Base-by-base conservation (phyloP, 2,888 invertebrate genomes). In the Tuberolachnus salignus region DNA sequence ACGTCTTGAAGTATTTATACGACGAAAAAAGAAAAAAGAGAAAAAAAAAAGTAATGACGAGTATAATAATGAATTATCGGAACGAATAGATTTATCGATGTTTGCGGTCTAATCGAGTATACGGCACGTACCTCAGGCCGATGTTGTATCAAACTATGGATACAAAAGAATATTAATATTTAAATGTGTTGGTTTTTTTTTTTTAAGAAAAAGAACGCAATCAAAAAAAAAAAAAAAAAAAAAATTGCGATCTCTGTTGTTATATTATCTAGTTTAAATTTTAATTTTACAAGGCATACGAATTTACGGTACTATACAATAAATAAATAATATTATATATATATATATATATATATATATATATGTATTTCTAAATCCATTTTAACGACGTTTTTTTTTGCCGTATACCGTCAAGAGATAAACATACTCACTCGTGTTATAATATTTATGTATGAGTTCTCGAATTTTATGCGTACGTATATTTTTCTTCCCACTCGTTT, bases 391-490 rank as follows among this genome's bases (percentile, higher is more conserved):
- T 61, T 34, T 34, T 46, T 64, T 2, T 66, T 42, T 21, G 0
- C 26, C 11, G 8, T 46, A 21, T 64, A 21, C 8, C 10, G 14
- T 64, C n/a, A 59, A 49, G 46, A 59, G 44, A 59, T 42, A 70
- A 44, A 49, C 4, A 11, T 13, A 64, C n/a, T 44, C 55, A 16
- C n/a, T 57, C 11, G 44, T 46, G 57, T 71, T 46, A 44, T 71
- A 57, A 44, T 70, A 44, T 57, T 57, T 70, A 70, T 57, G n/a
- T 44, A 57, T n/a, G 46, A 19, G 42, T 44, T 70, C 11, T 57
- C 46, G 46, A n/a, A 44, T 71, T 71, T 6, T n/a, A 57, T 26
- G n/a, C 13, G 13, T 49, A 26, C 26, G 19, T 26, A 34, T 4
- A 67, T 67, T 26, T 46, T 6, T 11, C 46, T 23, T 66, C 23